Evolutionary conservation across 2,797 vertebrate species (phyloP).

Genomic region (Ptychadena robeensis): DNA sequence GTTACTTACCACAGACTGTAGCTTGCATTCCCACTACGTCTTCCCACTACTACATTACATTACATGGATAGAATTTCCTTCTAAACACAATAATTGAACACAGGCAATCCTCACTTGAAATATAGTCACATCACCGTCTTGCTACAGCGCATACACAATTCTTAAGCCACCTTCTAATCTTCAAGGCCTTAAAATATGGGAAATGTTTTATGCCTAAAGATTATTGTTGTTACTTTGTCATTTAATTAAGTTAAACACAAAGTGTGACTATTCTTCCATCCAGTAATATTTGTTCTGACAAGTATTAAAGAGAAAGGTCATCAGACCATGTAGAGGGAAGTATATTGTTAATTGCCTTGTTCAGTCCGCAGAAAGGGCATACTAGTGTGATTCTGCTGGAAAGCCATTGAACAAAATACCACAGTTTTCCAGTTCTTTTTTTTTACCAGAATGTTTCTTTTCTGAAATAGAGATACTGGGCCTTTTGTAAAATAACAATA

Average conservation of each 20-base stretch:
- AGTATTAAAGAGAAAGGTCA: slow-evolving; percentile 55
- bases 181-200: slow-evolving; percentile 33
- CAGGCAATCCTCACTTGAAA: neutral
- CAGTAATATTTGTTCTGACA: slow-evolving; percentile 57
- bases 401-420: slow-evolving; percentile 17
- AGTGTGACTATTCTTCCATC: slow-evolving; percentile 49
- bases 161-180: slow-evolving; percentile 36
- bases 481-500: neutral
- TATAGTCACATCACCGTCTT: neutral
- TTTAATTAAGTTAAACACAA: slow-evolving; percentile 53
- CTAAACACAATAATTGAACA: neutral
- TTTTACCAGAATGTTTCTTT: neutral
- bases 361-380: slow-evolving; percentile 46
- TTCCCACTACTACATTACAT: no score
- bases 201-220: slow-evolving; percentile 43
- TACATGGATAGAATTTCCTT: no score
- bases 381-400: slow-evolving; percentile 38
- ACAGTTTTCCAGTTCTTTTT: neutral
- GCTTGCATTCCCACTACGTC: no score
- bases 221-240: slow-evolving; percentile 58
- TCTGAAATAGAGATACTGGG: neutral
- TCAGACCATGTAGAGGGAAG: slow-evolving; percentile 48
- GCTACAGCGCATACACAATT: neutral
- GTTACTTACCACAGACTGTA: no score
- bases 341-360: slow-evolving; percentile 54